Percentiles rank a stretch among this genome's conserved stretches.
phyloP scores from a whole-genome alignment of 2,797 vertebrate genomes.

The Pangasius macronema region DNA sequence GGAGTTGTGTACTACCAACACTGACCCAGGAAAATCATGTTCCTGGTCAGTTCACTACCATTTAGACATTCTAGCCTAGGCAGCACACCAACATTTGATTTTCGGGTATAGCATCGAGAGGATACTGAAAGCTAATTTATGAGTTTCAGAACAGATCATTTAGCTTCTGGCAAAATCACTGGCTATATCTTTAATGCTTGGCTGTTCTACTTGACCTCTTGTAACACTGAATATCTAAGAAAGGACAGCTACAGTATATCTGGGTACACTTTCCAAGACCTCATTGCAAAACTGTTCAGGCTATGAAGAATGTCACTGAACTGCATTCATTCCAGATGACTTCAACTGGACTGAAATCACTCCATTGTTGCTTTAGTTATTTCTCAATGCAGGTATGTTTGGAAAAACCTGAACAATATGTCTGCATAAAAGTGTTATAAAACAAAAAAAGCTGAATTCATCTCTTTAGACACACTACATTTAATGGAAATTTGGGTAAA shows the following conservation, averaged over 20 bases:
- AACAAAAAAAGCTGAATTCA: neutral
- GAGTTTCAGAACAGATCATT: neutral
- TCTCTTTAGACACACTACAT: neutral
- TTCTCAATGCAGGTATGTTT: neutral
- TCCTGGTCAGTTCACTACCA: neutral
- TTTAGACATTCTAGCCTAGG: neutral
- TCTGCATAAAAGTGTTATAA: neutral
- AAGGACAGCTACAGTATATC: neutral
- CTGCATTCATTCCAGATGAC: neutral
- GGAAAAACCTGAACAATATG: neutral
- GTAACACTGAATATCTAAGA: neutral
- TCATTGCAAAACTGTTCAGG: too few species aligned
- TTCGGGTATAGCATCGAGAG: neutral
- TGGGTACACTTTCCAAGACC: neutral
- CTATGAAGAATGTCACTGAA: neutral
- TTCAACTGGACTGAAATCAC: constrained; percentile 8
- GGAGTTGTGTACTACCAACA: neutral
- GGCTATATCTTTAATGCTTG: neutral
- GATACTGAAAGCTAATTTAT: neutral
- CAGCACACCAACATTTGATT: neutral
- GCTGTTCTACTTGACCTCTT: neutral
- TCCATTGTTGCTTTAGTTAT: neutral
- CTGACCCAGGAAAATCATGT: neutral
- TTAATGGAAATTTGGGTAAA: neutral
- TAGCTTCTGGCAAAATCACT: neutral